A percentile compares a stretch with the other conserved stretches of the same genome.
Evolutionary conservation across 2,888 invertebrate species (phyloP).

Genomic region (Diaperis boleti): DNA sequence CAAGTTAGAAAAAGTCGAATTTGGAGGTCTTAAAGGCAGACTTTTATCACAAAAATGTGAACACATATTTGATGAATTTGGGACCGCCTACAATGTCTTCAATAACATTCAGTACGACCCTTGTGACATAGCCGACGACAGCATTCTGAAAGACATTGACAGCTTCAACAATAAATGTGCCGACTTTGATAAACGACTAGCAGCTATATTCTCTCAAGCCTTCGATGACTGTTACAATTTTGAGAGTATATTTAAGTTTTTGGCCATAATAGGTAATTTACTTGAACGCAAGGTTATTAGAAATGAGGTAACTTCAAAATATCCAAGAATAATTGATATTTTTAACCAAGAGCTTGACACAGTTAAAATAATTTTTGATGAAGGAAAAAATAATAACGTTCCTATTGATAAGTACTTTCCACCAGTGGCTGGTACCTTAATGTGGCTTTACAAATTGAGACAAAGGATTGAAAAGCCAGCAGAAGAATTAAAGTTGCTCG

Average conservation of each 20-base stretch:
- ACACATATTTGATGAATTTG: conserved; percentile 62
- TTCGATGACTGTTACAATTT: conserved; percentile 83
- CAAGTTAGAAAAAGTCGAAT: conserved; percentile 82
- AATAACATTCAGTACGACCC: conserved; percentile 78
- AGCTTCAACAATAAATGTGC: conserved; percentile 73
- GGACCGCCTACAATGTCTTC: conserved; percentile 64
- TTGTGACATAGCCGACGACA: conserved; percentile 76
- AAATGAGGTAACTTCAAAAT: conserved; percentile 77
- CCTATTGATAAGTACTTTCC: conserved; percentile 79
- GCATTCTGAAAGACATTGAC: conserved; percentile 75
- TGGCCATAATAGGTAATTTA: conserved; percentile 71
- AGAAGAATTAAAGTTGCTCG: conserved; percentile 73
- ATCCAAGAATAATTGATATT: conserved; percentile 73
- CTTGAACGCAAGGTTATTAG: conserved; percentile 81
- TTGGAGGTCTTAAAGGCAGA: conserved; percentile 64
- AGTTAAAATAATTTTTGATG: conserved; percentile 74
- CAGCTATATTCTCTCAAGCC: conserved; percentile 83
- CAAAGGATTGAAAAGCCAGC: conserved; percentile 72
- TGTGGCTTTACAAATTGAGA: conserved; percentile 78
- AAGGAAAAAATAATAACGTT: conserved; percentile 68
- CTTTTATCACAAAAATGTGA: conserved; percentile 59
- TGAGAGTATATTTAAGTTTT: conserved; percentile 73
- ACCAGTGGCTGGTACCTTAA: conserved; percentile 77
- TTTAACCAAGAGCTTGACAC: conserved; percentile 76
- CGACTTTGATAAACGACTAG: conserved; percentile 83